Conservation (phyloP, 2,797 vertebrate genomes). For the Microchirus variegatus region DNA sequence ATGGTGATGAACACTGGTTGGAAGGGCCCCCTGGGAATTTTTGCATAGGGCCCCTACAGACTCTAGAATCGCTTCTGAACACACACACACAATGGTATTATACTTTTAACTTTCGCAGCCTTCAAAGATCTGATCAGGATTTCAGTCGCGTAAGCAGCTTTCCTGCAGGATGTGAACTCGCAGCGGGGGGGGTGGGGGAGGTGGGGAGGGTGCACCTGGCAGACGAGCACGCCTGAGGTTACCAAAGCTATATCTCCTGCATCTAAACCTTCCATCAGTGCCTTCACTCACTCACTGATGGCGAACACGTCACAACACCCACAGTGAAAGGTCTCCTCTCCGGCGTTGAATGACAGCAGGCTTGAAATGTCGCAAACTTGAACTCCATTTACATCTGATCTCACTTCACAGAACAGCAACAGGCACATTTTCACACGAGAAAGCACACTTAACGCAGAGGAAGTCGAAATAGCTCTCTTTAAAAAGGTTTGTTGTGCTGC, state of each 20-base stretch:
- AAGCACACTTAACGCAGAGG: conserved; percentile 21
- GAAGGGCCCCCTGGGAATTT: too few species aligned
- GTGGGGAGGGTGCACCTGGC: conserved; percentile 25
- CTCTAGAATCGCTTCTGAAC: too few species aligned
- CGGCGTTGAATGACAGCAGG: background rate
- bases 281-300: conserved; percentile 5
- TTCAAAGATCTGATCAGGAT: conserved; percentile 40
- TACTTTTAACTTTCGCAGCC: background rate
- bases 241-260: conserved; percentile 34
- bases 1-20: too few species aligned
- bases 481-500: conserved; percentile 24
- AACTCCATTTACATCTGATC: conserved; percentile 20
- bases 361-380: conserved; percentile 3
- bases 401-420: conserved; percentile 8
- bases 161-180: conserved; percentile 37
- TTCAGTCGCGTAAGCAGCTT: conserved; percentile 28
- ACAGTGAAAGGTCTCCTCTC: background rate
- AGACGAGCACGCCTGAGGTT: conserved; percentile 26
- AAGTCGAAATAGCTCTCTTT: conserved; percentile 34
- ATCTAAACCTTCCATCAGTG: conserved; percentile 24
- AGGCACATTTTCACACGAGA: conserved; percentile 4
- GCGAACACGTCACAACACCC: conserved; percentile 17
- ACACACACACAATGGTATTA: too few species aligned
- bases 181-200: conserved; percentile 21
- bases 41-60: too few species aligned